Base-by-base conservation (phyloP, 2,888 invertebrate species). In the Euclidia mi region DNA sequence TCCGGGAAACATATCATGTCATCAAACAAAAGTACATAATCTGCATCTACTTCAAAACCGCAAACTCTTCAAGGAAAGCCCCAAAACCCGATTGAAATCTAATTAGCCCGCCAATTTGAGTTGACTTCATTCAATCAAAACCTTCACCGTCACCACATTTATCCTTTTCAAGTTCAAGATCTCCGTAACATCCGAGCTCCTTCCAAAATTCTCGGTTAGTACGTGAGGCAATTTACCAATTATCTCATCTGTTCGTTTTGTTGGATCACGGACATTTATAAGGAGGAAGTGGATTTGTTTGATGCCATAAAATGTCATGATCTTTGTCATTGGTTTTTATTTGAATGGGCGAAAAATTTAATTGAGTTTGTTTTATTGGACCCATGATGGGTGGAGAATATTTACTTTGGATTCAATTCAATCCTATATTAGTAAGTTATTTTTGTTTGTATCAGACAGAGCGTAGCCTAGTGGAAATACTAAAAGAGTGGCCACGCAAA, bases 201-300 rank as follows among this genome's bases (percentile, higher is more conserved):
- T 45, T 15, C 35, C 15, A 29, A 65, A 40, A 59, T 58, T 58
- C 50, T 63, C 43, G 1, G 34, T 11, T 25, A 41, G 69, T 58
- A 71, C 71, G 71, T 71, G 73, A 58, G 60, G 52, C 71, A 71
- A 71, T 71, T 72, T 56, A 34, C 66, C 66, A 72, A 71, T 72
- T 72, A 69, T 58, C 43, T 41, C 25, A 18, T 37, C 15, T 28
- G 15, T 48, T 28, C 51, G 25, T 12, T 50, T 65, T 68, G 56
- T 59, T 62, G 43, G 56, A 56, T 68, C 69, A 68, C 68, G 68
- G 58, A 69, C 65, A 35, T 60, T 60, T 14, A 35, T 20, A 51
- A 58, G 35, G 25, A 29, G 37, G 7, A 41, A 49, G 34, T 40
- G 37, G 41, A 46, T 64, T 47, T 45, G 11, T 60, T 64, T 44